phyloP scores from a whole-genome alignment of 92 coral and sea anemone genomes.

The Diadumene lineata region DNA sequence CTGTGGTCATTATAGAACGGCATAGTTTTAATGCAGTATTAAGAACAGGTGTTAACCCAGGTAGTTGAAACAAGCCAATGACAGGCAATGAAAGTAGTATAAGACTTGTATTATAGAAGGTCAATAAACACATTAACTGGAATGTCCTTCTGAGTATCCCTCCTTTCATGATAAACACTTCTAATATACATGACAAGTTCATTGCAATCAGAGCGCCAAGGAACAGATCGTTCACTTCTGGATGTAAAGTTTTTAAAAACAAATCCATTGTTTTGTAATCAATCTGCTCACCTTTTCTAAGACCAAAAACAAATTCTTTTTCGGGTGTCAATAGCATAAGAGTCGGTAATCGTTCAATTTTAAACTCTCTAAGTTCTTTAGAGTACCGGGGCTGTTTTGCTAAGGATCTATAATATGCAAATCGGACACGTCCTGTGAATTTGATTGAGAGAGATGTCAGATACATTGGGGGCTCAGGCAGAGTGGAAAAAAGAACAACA shows the following conservation, averaged over 20 bases:
- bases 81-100: slow-evolving; percentile 81
- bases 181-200: slow-evolving; percentile 78
- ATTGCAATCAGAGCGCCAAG: slow-evolving; percentile 64
- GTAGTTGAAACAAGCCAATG: slow-evolving; percentile 73
- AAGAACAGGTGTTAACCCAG: slow-evolving; percentile 66
- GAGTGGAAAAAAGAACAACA: slow-evolving; percentile 79
- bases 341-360: slow-evolving; percentile 61
- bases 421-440: slow-evolving; percentile 91
- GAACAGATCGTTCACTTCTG: slow-evolving; percentile 93
- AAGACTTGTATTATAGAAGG: slow-evolving; percentile 78
- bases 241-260: slow-evolving; percentile 82
- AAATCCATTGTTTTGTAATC: slow-evolving; percentile 69
- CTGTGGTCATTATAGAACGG: slow-evolving; percentile 77
- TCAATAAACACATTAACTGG: slow-evolving; percentile 57
- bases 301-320: slow-evolving; percentile 75
- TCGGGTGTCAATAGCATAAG: slow-evolving; percentile 88
- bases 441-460: slow-evolving; percentile 88
- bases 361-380: slow-evolving; percentile 59
- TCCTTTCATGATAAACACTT: slow-evolving; percentile 78
- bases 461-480: slow-evolving; percentile 80
- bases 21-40: slow-evolving; percentile 65
- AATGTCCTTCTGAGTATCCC: slow-evolving; percentile 83
- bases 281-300: slow-evolving; percentile 76
- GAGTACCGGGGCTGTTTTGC: slow-evolving; percentile 32
- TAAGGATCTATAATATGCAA: slow-evolving; percentile 71